These are phyloP conservation scores for Thamnophis elegans DNA, from an alignment of 2,797 vertebrate genomes.

Conservation along the genomic window DNA sequence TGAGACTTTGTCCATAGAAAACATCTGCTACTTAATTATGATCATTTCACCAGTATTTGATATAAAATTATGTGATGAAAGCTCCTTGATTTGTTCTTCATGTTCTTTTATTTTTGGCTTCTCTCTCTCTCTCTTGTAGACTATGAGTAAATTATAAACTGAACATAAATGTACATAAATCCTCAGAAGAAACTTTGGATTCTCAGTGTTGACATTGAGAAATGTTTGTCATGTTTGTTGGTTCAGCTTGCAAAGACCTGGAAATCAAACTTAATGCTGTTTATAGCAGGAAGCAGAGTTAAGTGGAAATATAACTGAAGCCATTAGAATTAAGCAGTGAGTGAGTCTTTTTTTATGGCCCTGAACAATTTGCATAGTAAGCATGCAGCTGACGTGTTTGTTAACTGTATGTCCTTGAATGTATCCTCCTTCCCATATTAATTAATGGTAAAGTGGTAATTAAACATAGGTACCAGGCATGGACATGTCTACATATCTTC, in stretches of 20 bases:
- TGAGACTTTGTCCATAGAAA: not conserved
- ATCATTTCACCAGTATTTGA: not conserved
- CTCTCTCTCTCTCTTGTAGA: not conserved
- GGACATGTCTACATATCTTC: not conserved
- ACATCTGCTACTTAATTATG: not conserved
- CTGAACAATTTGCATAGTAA: not conserved
- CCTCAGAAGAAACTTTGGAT: constrained; percentile 19
- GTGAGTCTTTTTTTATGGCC: constrained; percentile 11
- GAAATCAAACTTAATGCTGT: constrained; percentile 7
- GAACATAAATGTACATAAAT: constrained; percentile 33
- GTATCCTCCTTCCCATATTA: constrained; percentile 14
- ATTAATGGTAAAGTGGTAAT: not conserved
- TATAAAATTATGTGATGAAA: not conserved
- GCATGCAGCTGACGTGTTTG: not conserved
- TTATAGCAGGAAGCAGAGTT: constrained; percentile 24
- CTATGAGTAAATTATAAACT: constrained; percentile 5
- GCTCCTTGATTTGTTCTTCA: not conserved
- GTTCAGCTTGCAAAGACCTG: not conserved
- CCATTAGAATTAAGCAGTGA: constrained; percentile 47
- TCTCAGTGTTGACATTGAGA: not conserved
- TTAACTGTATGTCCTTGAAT: constrained; percentile 5
- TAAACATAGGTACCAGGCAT: not conserved
- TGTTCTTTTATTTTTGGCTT: not conserved
- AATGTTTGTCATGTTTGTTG: not conserved
- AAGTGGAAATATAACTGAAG: not conserved